Evolutionary conservation across 2,113 vertebrate species (phyloP).

Genomic region (Rallus limicola): DNA sequence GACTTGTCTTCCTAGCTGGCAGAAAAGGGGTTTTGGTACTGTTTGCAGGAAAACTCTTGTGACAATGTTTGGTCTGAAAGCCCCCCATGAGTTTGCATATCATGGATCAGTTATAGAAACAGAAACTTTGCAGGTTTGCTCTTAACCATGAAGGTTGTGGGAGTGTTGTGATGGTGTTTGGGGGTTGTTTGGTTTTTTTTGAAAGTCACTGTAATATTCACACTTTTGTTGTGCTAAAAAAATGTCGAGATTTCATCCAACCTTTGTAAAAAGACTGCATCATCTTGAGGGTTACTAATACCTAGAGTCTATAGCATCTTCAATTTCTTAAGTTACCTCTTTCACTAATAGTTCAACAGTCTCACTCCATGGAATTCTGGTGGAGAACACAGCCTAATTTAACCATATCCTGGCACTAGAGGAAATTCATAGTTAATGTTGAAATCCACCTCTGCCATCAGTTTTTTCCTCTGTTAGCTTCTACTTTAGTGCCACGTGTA

Average conservation of each 20-base stretch:
- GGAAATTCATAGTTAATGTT: background rate
- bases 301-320: background rate
- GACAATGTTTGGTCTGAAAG: background rate
- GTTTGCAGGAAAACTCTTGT: background rate
- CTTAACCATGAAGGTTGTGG: background rate
- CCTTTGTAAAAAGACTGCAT: background rate
- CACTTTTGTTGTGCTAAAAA: background rate
- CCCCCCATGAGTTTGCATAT: background rate
- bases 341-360: background rate
- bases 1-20: background rate
- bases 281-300: fast-evolving
- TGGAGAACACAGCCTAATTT: background rate
- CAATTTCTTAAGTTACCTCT: background rate
- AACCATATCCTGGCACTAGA: background rate
- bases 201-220: background rate
- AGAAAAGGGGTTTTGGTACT: background rate
- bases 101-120: background rate
- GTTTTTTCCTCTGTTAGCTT: background rate
- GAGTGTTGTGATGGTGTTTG: fast-evolving
- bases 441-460: background rate
- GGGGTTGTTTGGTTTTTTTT: background rate
- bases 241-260: background rate
- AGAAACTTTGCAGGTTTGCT: background rate
- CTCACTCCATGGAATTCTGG: background rate
- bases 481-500: background rate